Percentiles rank a stretch among this genome's conserved stretches.
phyloP scores from a whole-genome alignment of 2,113 vertebrate genomes.

The Carettochelys insculpta region DNA sequence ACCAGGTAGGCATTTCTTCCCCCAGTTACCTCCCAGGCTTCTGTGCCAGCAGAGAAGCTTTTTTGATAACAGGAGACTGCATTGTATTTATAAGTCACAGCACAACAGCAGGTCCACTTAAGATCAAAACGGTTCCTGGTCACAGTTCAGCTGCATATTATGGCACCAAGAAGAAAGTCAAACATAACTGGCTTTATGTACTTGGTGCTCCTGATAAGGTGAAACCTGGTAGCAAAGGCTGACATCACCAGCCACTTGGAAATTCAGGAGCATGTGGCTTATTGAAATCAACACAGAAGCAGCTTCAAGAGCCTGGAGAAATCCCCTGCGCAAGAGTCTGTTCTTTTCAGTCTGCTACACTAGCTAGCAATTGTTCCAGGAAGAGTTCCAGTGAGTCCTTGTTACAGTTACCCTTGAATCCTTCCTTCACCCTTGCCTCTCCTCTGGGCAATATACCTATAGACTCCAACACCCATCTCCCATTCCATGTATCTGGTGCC shows the following conservation, averaged over 20 bases:
- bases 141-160: not conserved
- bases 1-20: too few species aligned
- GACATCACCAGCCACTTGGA: not conserved
- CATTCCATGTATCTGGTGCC: not conserved
- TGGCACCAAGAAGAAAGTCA: too few species aligned
- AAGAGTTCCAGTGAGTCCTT: accelerated
- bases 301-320: not conserved
- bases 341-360: not conserved
- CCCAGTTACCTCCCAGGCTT: not conserved
- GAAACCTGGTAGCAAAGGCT: not conserved
- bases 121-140: not conserved
- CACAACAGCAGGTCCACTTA: not conserved
- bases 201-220: not conserved
- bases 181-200: not conserved
- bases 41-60: not conserved
- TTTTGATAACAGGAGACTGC: not conserved
- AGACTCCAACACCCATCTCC: not conserved
- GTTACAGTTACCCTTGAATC: not conserved
- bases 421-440: too few species aligned
- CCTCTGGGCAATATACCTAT: not conserved
- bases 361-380: not conserved
- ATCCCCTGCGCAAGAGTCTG: not conserved
- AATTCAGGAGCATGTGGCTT: not conserved
- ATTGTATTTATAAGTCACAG: not conserved
- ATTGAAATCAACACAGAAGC: not conserved